Base-by-base conservation (phyloP, 2,113 vertebrate species). In the Python bivittatus region DNA sequence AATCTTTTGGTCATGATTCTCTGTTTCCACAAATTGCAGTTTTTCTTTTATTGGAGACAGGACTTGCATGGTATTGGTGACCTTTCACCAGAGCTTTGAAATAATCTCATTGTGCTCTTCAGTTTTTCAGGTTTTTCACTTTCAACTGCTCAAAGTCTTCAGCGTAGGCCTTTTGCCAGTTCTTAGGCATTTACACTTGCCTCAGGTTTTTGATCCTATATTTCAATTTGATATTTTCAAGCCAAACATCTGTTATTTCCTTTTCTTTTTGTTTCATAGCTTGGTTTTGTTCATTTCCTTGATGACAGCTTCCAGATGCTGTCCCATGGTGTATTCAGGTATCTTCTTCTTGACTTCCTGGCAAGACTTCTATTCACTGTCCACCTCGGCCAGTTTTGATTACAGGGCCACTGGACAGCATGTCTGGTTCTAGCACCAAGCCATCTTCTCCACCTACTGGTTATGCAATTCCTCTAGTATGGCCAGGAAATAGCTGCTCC, bases 1-100 rank as follows among this genome's bases (percentile, higher is more conserved):
- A 0, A 95, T 84, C 87, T 87, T 97, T 42, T 97, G 97, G 52
- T 29, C 12, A 9, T 94, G 11, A 6, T 98, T 96, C 91, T 98
- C 97, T 9, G 29, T 91, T 57, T 98, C 97, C 38, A 97, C 92
- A 44, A 97, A 98, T 90, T 96, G 93, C 4, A 99, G 87, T 96
- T 98, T 99, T 79, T 99, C 98, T 92, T 97, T 99, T 20, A 98
- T 6, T 0, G 98, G 98, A 8, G 97, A 97, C n/a, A 99, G 95
- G 4, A 97, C 93, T 56, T 97, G 97, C 52, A 98, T 96, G 0
- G 96, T 93, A 68, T 91, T 92, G 0, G 94, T 94, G 17, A 98
- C 94, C 86, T 98, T 98, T 92, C 61, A 93, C 20, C 90, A 97
- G 23, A 99, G 96, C 91, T 97, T 98, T 0, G 95, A 1, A 0